Base-by-base conservation (phyloP, 2,797 vertebrate genomes). In the Acanthiza pusilla region DNA sequence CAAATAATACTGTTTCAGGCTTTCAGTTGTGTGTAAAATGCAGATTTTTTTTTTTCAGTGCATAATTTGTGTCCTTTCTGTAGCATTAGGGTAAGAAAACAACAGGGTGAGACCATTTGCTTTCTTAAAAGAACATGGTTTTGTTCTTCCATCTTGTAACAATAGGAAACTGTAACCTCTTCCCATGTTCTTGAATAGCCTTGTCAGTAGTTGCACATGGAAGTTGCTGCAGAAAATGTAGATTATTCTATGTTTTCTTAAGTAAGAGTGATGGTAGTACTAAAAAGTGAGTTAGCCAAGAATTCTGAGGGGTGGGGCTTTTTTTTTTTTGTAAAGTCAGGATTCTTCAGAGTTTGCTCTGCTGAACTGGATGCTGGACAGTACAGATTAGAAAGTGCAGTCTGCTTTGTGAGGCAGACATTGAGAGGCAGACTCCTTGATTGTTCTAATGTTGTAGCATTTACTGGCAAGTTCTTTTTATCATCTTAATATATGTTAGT, bases 81-180 rank as follows among this genome's bases (percentile, higher is more conserved):
- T 83, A 81, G 67, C 30, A 10, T 50, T 75, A 68, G 72, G 40
- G 29, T 83, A 67, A 71, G 47, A 83, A 82, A 91, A 87, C 42
- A 86, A 32, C 48, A 26, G 53, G 22, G 13, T 72, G 72, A 94
- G 70, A 73, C 34, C 30, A 50, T 88, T 85, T 83, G 42, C 22
- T 91, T 92, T 95, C 82, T 72, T 85, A 92, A 96, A 91, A 60
- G 51, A 91, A 80, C 32, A 29, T 67, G 13, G 8, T 32, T 74
- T 90, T 85, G 19, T 70, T 90, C 60, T 93, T 91, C 25, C 19
- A 32, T 71, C 32, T 83, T 55, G 16, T 58, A 68, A 36, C 27
- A 72, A 11, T 30, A 72, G 62, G 65, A 88, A 88, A 38, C 32
- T 67, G 8, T 63, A 90, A 57, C 16, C 22, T 32, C 54, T 57